Conservation (phyloP, 2,797 vertebrate genomes). For the Sebastes paucispinis region DNA sequence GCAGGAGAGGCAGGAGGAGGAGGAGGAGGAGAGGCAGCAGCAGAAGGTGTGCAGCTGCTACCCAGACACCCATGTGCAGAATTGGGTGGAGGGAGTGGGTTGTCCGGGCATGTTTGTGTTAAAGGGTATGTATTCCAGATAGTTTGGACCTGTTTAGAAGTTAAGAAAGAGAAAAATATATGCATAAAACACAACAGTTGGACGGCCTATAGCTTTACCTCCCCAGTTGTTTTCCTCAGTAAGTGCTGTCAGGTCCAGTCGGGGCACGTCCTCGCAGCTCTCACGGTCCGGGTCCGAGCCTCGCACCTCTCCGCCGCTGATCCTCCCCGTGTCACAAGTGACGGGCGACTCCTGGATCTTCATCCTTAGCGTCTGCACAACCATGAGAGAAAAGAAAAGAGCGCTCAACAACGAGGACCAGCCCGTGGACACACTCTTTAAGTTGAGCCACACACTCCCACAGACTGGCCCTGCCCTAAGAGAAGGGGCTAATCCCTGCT, state of each 20-base stretch:
- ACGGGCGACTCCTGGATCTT: slow-evolving; percentile 94
- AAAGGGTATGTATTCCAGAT: neutral
- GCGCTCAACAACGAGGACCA: slow-evolving; percentile 61
- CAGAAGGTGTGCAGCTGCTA: slow-evolving; percentile 74
- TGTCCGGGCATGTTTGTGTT: slow-evolving; percentile 17
- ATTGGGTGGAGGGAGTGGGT: slow-evolving; percentile 9
- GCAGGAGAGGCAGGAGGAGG: slow-evolving; percentile 18
- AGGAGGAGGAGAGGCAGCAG: slow-evolving; percentile 31
- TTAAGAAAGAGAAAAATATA: neutral
- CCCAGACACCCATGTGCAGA: slow-evolving; percentile 72
- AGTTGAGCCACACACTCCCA: slow-evolving; percentile 72
- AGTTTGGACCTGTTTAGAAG: neutral
- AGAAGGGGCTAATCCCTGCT: slow-evolving; percentile 56
- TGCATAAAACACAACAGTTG: neutral
- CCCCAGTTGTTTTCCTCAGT: slow-evolving; percentile 91
- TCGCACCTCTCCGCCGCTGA: slow-evolving; percentile 66
- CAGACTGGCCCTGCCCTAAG: slow-evolving; percentile 65
- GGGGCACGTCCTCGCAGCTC: slow-evolving; percentile 87
- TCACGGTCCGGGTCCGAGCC: slow-evolving; percentile 79
- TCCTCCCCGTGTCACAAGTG: slow-evolving; percentile 80
- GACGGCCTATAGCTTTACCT: slow-evolving; percentile 85
- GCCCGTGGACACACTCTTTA: slow-evolving; percentile 73
- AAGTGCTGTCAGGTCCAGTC: slow-evolving; percentile 88
- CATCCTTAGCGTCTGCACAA: slow-evolving; percentile 88
- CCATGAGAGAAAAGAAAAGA: slow-evolving; percentile 67